These are phyloP conservation scores for Pyxicephalus adspersus DNA, from an alignment of 2,113 vertebrate species.

Conservation along the genomic window DNA sequence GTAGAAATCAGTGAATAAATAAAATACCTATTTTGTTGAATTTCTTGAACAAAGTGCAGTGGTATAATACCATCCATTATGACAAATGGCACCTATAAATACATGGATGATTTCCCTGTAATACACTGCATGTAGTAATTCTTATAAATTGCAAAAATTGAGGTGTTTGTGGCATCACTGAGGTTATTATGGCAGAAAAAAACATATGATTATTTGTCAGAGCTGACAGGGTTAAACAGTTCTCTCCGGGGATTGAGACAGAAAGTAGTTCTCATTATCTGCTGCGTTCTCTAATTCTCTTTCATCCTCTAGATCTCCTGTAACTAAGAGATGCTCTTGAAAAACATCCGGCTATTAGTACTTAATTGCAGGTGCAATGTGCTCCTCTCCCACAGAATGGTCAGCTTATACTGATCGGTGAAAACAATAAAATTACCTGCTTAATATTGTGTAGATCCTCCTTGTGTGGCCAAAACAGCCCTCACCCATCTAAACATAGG, in stretches of 20 bases:
- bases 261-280: neutral
- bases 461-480: too few relatives aligned
- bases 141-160: neutral
- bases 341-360: conserved; percentile 25
- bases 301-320: conserved; percentile 25
- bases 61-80: too few relatives aligned
- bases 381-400: neutral
- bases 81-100: too few relatives aligned
- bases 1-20: too few relatives aligned
- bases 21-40: too few relatives aligned
- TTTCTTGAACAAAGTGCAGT: too few relatives aligned
- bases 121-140: neutral
- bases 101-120: neutral
- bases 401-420: too few relatives aligned
- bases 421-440: too few relatives aligned
- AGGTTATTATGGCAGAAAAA: neutral
- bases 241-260: conserved; percentile 2
- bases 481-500: too few relatives aligned
- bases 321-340: conserved; percentile 21
- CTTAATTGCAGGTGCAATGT: neutral
- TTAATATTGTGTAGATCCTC: too few relatives aligned
- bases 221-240: conserved; percentile 23
- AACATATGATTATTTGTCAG: conserved; percentile 11
- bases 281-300: conserved; percentile 17
- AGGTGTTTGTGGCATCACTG: conserved; percentile 1